Base-by-base conservation (phyloP, 2,797 vertebrate genomes). In the Rhabdomys pumilio region DNA sequence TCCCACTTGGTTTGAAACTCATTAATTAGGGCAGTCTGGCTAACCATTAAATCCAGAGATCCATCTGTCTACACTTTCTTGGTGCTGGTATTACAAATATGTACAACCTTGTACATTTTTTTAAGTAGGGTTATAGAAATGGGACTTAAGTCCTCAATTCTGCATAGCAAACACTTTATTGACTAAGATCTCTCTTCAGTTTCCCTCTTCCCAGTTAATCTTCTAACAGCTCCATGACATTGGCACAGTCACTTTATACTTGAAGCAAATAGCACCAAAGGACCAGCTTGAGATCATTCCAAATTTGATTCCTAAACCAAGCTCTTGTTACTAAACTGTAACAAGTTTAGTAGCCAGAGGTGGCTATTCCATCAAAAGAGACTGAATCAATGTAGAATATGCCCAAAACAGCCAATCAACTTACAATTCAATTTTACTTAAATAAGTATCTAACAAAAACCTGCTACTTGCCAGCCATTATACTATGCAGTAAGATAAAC, bases 251-350 rank as follows among this genome's bases (percentile, higher is more conserved):
- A 91, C 65, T 72, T 87, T 10, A 55, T 53, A 77, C 80, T 61
- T 47, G 7, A 22, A 95, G 84, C 91, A 85, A 95, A 81, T 22
- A 9, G 38, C 96, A 24, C 44, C 84, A 38, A 29, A 63, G 75
- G 1, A 63, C 76, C 61, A 94, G 81, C 34, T 73, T 8, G 6
- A 90, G 50, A 75, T 44, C 44, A 81, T n/a, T 44, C 47, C 41
- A 76, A 72, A 41, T 82, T 17, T 96, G 72, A 93, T 93, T 95
- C 53, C 41, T 95, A 41, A 88, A 26, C 84, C 61, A 47, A 84
- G n/a, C 15, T 63, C 53, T 69, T 38, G 38, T 38, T 38, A 38
- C 38, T 38, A 38, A 53, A 41, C 65, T 24, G 47, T 13, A 41
- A 13, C 26, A 88, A 53, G 11, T 65, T 77, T 76, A 59, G 38